These are phyloP conservation scores for Spea hammondii DNA, from an alignment of 2,797 vertebrate species.

Conservation along the genomic window DNA sequence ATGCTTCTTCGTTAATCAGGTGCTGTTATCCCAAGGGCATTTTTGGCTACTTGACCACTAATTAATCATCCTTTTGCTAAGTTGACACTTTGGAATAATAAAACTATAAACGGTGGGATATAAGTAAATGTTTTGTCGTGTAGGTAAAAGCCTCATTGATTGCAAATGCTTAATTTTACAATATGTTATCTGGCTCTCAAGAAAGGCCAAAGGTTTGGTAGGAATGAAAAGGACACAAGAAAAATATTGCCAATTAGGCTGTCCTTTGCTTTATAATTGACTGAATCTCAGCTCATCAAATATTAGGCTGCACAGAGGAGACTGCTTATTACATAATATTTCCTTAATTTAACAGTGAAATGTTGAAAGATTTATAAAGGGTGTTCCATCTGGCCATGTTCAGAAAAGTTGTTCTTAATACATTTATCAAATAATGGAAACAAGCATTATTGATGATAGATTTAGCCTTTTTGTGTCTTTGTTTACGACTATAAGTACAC, in stretches of 20 bases:
- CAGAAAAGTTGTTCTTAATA: background rate
- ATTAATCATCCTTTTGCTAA: no score
- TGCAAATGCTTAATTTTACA: constrained; percentile 13
- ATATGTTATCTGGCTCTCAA: background rate
- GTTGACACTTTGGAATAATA: no score
- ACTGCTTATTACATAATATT: constrained; percentile 2
- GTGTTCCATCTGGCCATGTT: background rate
- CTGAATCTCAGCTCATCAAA: constrained; percentile 7
- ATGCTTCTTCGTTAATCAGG: no score
- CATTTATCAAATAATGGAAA: background rate
- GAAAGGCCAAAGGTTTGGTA: background rate
- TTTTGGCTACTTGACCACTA: no score
- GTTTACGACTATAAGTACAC: background rate
- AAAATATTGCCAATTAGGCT: background rate
- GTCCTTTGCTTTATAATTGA: constrained; percentile 18
- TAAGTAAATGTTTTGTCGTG: background rate
- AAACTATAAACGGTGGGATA: background rate
- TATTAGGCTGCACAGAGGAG: background rate
- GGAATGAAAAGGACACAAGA: background rate
- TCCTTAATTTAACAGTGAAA: constrained; percentile 5
- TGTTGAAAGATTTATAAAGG: constrained; percentile 10
- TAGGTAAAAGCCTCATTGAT: background rate
- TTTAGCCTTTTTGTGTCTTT: background rate
- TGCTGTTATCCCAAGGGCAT: no score
- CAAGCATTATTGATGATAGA: background rate